Evolutionary conservation across 1,140 invertebrate species (phyloP).

Genomic region (Polypedilum pembai): DNA sequence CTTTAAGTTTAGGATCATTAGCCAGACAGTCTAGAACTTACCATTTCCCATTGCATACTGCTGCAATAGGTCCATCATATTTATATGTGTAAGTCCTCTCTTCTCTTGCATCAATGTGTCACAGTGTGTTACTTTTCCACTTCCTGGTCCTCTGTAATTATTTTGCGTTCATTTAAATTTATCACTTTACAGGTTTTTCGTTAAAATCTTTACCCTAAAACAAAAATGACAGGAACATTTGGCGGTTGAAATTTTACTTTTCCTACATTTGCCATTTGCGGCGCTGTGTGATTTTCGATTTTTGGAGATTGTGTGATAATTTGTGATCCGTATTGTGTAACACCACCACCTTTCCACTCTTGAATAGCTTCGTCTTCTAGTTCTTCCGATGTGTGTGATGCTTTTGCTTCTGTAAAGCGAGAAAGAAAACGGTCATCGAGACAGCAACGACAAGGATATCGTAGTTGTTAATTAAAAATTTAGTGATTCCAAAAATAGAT

Average conservation of each 20-base stretch:
- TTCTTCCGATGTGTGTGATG: conserved; percentile 59
- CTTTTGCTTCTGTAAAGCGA: conserved; percentile 58
- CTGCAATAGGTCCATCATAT: conserved; percentile 81
- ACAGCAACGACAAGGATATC: conserved; percentile 32
- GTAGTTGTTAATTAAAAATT: conserved; percentile 36
- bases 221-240: conserved; percentile 77
- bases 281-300: conserved; percentile 45
- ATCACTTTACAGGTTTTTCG: neutral
- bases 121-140: conserved; percentile 87
- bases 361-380: conserved; percentile 47
- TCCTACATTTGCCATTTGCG: conserved; percentile 66
- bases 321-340: conserved; percentile 43
- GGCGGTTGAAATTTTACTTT: conserved; percentile 74
- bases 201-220: conserved; percentile 55
- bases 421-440: conserved; percentile 32
- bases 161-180: too few relatives aligned
- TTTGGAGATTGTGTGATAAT: conserved; percentile 49
- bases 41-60: conserved; percentile 81
- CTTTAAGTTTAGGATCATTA: neutral
- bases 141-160: conserved; percentile 70
- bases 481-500: conserved; percentile 31
- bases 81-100: conserved; percentile 74
- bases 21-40: conserved; percentile 42
- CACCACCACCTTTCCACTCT: conserved; percentile 43
- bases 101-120: conserved; percentile 80